A percentile compares a stretch with the other conserved stretches of the same genome.
Evolutionary conservation across 2,888 invertebrate species (phyloP).

Genomic region (Cataglyphis cursor): DNA sequence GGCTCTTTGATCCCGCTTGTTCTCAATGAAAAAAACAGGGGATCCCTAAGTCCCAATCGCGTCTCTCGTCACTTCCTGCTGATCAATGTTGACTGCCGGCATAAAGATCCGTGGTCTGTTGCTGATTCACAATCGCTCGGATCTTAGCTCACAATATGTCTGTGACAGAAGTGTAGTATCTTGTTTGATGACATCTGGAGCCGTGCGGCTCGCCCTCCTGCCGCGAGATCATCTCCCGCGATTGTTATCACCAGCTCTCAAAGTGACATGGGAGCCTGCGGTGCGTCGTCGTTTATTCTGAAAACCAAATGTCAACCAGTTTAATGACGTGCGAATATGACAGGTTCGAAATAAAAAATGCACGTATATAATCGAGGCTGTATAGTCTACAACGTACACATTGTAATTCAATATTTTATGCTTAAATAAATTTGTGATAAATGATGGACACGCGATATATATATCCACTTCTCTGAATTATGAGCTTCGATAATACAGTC

Average conservation of each 20-base stretch:
- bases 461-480: neutral
- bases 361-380: neutral
- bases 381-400: constrained; percentile 14
- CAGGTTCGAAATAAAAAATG: neutral
- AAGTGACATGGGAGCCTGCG: neutral
- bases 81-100: constrained; percentile 70
- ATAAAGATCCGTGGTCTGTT: constrained; percentile 72
- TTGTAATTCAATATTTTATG: neutral
- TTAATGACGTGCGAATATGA: neutral
- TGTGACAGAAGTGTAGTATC: constrained; percentile 58
- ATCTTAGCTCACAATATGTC: constrained; percentile 42
- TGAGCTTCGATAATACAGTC: constrained; percentile 8
- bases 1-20: constrained; percentile 1
- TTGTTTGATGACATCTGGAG: constrained; percentile 64
- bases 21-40: constrained; percentile 58
- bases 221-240: constrained; percentile 73
- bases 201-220: constrained; percentile 73
- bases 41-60: constrained; percentile 69
- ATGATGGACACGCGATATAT: neutral
- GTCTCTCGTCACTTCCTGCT: constrained; percentile 67
- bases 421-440: constrained; percentile 27
- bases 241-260: constrained; percentile 7
- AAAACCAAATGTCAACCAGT: neutral
- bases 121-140: constrained; percentile 19
- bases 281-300: constrained; percentile 1